phyloP scores from a whole-genome alignment of 1,140 invertebrate species.

The Hylyphantes graminicola region DNA sequence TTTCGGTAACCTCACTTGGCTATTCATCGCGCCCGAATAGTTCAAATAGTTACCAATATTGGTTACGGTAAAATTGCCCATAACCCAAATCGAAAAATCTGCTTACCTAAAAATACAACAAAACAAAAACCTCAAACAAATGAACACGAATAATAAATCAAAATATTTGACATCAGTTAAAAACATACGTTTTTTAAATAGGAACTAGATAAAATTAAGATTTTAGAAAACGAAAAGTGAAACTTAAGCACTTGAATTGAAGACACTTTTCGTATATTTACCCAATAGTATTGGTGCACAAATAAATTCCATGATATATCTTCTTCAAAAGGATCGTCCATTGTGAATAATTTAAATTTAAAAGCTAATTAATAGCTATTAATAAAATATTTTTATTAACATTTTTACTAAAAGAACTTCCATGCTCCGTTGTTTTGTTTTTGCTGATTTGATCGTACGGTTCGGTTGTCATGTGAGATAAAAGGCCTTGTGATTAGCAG shows the following conservation, averaged over 20 bases:
- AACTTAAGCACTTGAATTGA: neutral
- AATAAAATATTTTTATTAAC: neutral
- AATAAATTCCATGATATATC: constrained; percentile 48
- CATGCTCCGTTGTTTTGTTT: constrained; percentile 30
- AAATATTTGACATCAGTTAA: neutral
- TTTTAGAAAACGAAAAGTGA: neutral
- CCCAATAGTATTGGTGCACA: constrained; percentile 54
- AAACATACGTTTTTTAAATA: neutral
- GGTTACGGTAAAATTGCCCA: no score
- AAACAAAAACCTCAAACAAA: neutral
- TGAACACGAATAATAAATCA: neutral
- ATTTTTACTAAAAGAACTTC: neutral
- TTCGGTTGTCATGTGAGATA: constrained; percentile 23
- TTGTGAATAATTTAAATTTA: constrained; percentile 27
- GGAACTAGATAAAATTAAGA: neutral
- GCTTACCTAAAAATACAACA: neutral
- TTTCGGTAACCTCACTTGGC: no score
- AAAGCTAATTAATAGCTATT: neutral
- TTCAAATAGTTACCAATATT: no score
- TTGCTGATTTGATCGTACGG: neutral
- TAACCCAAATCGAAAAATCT: no score
- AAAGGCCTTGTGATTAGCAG: constrained; percentile 8
- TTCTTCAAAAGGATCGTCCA: constrained; percentile 49
- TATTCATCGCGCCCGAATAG: no score
- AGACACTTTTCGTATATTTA: neutral